Evolutionary conservation across 2,797 vertebrate species (phyloP).

Genomic region (Protosalanx chinensis): DNA sequence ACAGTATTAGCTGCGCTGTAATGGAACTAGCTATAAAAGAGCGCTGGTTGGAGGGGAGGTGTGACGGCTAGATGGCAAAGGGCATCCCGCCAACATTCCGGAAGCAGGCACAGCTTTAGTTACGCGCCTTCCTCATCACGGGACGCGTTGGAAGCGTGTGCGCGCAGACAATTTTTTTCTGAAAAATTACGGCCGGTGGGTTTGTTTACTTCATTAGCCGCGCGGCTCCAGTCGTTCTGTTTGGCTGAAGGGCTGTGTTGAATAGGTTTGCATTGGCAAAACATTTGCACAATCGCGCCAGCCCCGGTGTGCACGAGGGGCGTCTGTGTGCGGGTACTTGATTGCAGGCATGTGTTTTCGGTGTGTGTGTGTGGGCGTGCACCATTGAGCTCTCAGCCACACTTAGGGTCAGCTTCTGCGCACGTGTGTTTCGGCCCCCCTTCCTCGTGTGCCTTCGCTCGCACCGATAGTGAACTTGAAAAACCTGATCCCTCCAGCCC

Average conservation of each 20-base stretch:
- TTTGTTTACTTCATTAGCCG: not conserved
- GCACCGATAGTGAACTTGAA: not conserved
- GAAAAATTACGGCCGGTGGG: not conserved
- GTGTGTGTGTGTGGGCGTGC: not conserved
- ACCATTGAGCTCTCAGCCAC: not conserved
- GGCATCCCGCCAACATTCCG: not conserved
- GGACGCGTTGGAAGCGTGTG: not conserved
- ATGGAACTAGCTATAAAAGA: constrained; percentile 37
- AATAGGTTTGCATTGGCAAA: not conserved
- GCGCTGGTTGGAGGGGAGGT: constrained; percentile 30
- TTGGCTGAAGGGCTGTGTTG: not conserved
- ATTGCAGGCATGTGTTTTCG: not conserved
- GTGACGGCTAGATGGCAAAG: constrained; percentile 19
- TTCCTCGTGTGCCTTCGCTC: not conserved
- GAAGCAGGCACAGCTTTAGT: not conserved
- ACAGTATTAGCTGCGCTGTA: constrained; percentile 41
- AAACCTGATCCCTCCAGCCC: not conserved
- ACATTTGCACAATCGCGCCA: no score
- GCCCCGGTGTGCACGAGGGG: no score
- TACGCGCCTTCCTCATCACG: not conserved
- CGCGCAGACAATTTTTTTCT: not conserved
- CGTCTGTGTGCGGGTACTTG: not conserved
- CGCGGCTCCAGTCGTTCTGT: not conserved
- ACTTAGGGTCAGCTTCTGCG: not conserved
- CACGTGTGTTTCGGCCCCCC: not conserved